Evolutionary conservation across 2,888 invertebrate genomes (phyloP), one percentile per base, ranked within the genome.

Genomic region (Andrena dorsata): DNA sequence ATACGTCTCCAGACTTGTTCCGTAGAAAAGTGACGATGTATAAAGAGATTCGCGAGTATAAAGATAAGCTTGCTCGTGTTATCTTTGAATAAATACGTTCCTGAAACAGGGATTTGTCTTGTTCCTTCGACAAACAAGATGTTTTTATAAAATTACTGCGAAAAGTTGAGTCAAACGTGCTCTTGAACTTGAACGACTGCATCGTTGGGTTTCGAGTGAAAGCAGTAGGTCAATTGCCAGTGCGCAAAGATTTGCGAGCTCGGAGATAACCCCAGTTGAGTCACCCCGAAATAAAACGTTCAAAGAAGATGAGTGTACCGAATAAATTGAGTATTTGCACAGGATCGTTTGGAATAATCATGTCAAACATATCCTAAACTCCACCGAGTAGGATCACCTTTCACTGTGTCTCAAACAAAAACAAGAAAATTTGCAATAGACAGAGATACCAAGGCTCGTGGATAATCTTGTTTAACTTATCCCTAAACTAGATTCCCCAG

Each of bases 161-260:
- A 66, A 51, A 32, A 60, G 30, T 30, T 28, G 2, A n/a, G 60
- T 60, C 60, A 32, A 60, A n/a, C n/a, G 20, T 5, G n/a, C 8
- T 10, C n/a, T 30, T 60, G 30, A 35, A 61, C 20, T 6, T 20
- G 10, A 30, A 20, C 30, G 60, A 3, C 60, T n/a, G 32, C 7
- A 32, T 60, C 16, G 60, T 60, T 32, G 20, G n/a, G 8, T 20
- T 8, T 30, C 30, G 2, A 20, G 51, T 4, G 30, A 23, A 23
- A 49, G 10, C 32, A 16, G 13, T 8, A 23, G 5, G 61, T 61
- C 73, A 58, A 65, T 77, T 51, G 23, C 26, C 64, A 28, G 16
- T n/a, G 28, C 10, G 5, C 16, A 28, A 58, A 58, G 76, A 76
- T 26, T 47, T 35, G 53, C 72, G 35, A 60, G 30, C 23, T 60